Evolutionary conservation across 1,140 invertebrate species (phyloP).

Genomic region (Drosophila pseudoobscura): DNA sequence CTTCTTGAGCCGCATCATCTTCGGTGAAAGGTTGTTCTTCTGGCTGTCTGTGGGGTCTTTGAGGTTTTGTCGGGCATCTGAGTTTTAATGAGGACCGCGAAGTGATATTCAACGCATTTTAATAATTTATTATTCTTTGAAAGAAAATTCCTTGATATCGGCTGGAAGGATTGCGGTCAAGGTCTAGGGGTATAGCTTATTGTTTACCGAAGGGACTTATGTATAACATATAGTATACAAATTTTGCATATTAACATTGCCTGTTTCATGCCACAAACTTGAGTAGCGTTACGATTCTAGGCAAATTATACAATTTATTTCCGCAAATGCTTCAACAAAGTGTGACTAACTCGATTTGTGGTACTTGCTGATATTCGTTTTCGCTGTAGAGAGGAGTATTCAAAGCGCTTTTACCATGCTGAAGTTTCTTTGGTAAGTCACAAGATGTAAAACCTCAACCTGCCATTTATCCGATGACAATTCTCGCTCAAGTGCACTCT

Average conservation of each 20-base stretch:
- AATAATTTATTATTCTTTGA: constrained; percentile 41
- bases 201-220: too few species aligned
- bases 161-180: too few species aligned
- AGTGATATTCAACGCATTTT: constrained; percentile 5
- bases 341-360: constrained; percentile 7
- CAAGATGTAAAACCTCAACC: too few species aligned
- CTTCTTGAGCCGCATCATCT: constrained; percentile 4
- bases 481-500: background rate
- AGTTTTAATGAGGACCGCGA: constrained; percentile 61
- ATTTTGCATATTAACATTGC: too few species aligned
- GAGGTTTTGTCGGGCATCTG: constrained; percentile 49
- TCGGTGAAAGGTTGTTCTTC: constrained; percentile 15
- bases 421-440: background rate
- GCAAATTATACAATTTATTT: constrained; percentile 1
- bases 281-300: background rate
- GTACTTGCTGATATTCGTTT: background rate
- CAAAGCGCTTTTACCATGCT: background rate
- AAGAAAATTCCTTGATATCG: too few species aligned
- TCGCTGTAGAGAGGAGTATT: too few species aligned
- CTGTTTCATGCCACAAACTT: background rate
- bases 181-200: background rate
- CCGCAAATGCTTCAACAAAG: background rate
- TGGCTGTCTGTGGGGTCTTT: constrained; percentile 31
- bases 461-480: background rate
- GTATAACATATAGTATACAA: background rate